Base-by-base conservation (phyloP, 1,140 invertebrate species). In the Bombus terrestris region DNA sequence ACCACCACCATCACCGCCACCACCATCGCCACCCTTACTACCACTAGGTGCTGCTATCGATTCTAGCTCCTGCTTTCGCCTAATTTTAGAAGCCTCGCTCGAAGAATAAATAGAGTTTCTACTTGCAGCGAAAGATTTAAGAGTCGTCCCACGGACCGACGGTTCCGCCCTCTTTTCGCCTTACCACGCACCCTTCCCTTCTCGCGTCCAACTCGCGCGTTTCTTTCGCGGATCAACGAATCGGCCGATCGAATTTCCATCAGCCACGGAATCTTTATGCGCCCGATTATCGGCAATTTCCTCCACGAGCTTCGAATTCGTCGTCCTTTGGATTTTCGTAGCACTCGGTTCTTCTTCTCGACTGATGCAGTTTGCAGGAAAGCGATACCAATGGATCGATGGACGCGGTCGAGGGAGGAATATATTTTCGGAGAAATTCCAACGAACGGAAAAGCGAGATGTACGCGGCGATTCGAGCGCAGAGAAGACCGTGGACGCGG, bases 31-130 rank as follows among this genome's bases (percentile, higher is more conserved):
- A 72, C 53, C 83, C 59, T 41, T 59, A 57, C 76, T 47, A 64
- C 75, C 53, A 57, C 77, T 85, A 89, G 76, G 85, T 89, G 89
- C 89, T 62, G 90, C 90, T 94, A 94, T 94, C 92, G 93, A 94
- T 93, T 94, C 91, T 91, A 92, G 92, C 92, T 92, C 89, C 91
- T 91, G 89, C 90, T 92, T 93, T 92, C 91, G 92, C 92, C 91
- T 93, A 93, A 93, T 93, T 94, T 93, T 86, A 90, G 89, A 90
- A 90, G 73, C 83, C 86, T 86, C 89, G 86, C 76, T 83, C 86
- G 80, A 90, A 90, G 88, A 87, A 90, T 90, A 90, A 90, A 90
- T 88, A 90, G 87, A 80, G 64, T 53, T 69, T 64, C 57, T 28
- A 72, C 32, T 82, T 28, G 68, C 57, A 43, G 0, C 64, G 37